Percentiles rank a stretch among this genome's conserved stretches.
Conservation (phyloP, 2,888 invertebrate species). For the Morpho helenor region DNA sequence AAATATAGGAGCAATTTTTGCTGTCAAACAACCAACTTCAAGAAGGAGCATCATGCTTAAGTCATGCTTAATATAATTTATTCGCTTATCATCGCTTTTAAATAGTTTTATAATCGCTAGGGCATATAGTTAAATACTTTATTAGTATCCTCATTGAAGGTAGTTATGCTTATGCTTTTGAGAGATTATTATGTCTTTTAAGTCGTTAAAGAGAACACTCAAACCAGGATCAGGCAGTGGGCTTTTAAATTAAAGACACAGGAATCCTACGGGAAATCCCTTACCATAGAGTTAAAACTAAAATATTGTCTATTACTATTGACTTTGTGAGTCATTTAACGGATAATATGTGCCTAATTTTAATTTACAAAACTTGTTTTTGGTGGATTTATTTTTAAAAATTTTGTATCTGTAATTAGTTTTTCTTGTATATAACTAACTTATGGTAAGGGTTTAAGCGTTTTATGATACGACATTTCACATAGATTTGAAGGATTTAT, state of each 20-base stretch:
- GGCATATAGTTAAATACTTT: too few relatives aligned
- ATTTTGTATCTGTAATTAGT: background rate
- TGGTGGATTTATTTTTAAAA: too few relatives aligned
- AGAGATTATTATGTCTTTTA: constrained; percentile 35
- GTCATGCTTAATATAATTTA: too few relatives aligned
- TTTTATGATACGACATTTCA: constrained; percentile 30
- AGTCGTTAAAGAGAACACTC: constrained; percentile 29
- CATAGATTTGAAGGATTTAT: background rate
- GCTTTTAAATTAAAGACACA: constrained; percentile 27
- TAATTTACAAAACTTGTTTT: too few relatives aligned
- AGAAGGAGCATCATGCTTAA: background rate
- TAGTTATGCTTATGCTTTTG: too few relatives aligned
- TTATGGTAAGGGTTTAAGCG: constrained; percentile 31
- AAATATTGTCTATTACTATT: too few relatives aligned
- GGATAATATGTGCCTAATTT: too few relatives aligned
- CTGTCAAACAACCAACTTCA: background rate
- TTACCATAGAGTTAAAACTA: constrained; percentile 33
- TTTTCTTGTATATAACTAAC: constrained; percentile 22
- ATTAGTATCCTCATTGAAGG: too few relatives aligned
- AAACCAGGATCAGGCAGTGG: constrained; percentile 31
- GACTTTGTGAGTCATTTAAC: too few relatives aligned
- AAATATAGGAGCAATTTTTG: background rate
- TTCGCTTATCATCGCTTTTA: too few relatives aligned
- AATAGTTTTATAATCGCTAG: too few relatives aligned
- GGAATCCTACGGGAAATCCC: constrained; percentile 30